Evolutionary conservation across 2,888 invertebrate genomes (phyloP), one percentile per base, ranked within the genome.

Genomic region (Aspidiotus destructor): DNA sequence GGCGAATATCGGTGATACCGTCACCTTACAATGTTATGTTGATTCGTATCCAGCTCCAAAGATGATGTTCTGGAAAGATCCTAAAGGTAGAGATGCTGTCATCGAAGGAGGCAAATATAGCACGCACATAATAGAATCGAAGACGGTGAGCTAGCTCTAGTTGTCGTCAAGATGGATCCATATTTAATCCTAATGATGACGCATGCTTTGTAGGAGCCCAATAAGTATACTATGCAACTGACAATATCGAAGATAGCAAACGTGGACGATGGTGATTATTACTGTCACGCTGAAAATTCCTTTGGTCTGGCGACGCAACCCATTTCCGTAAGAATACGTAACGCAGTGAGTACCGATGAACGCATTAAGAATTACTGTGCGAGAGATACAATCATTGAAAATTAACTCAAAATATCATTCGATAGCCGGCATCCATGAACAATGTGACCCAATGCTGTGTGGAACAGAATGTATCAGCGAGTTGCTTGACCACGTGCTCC

Each of bases 271-370:
- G 89, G 90, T 0, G 88, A 88, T 72, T 92, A 90, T 77, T 89
- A 84, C 78, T 92, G 91, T 72, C 88, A 89, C 76, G 90, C 91
- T 0, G 88, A 89, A 77, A 92, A 92, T 76, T 85, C 87, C 0
- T 87, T 89, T 74, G 91, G 91, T 0, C 84, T 84, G 72, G 82
- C 85, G 0, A 82, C 88, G 7, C 81, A 85, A 65, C 85, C 88
- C 0, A 88, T 88, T 0, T 87, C 87, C 0, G 88, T 88, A 64
- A 78, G 88, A 41, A 81, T 88, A 61, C 78, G 88, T 48, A 84
- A 84, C 58, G 79, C 82, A 0, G 76, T 76, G 64, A 74, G 75
- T n/a, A 41, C 5, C 28, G 28, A 3, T 28, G 1, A 28, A 28
- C n/a, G n/a, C 28, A 28, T 28, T 28, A 28, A 28, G 28, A 28